A percentile compares a stretch with the other conserved stretches of the same genome.
Evolutionary conservation across 2,797 vertebrate species (phyloP).

Genomic region (Anas bahamensis): DNA sequence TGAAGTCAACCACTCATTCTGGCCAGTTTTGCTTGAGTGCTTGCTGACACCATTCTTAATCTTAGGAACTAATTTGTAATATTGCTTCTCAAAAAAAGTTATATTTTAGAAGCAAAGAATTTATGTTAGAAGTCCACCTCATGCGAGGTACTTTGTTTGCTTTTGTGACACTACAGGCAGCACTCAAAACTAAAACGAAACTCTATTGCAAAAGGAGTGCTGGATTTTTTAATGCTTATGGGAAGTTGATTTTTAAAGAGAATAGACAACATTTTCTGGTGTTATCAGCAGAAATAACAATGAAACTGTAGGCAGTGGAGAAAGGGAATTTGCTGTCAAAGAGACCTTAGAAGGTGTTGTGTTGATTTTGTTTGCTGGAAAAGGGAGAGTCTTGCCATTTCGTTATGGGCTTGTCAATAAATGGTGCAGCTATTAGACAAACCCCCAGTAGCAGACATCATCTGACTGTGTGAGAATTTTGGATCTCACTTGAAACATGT

Average conservation of each 20-base stretch:
- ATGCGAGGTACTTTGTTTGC: not conserved
- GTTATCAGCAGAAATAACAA: not conserved
- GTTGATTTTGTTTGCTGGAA: not conserved
- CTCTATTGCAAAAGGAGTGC: not conserved
- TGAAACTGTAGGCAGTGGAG: not conserved
- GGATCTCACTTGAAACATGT: conserved; percentile 3
- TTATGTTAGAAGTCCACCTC: not conserved
- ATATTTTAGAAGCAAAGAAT: not conserved
- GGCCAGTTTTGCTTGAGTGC: not conserved
- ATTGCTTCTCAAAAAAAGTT: not conserved
- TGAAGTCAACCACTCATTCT: not conserved
- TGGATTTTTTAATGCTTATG: not conserved
- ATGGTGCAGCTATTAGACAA: conserved; percentile 14
- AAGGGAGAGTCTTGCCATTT: not conserved
- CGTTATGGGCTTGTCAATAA: not conserved
- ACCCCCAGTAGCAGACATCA: not conserved
- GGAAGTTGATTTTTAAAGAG: not conserved
- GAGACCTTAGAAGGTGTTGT: not conserved
- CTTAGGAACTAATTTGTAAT: not conserved
- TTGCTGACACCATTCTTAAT: not conserved
- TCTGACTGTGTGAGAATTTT: not conserved
- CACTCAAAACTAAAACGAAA: not conserved
- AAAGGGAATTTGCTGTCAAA: not conserved
- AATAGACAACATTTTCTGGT: not conserved
- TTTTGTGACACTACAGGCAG: not conserved